Conservation (phyloP, 2,888 invertebrate species). For the Lucinisca nassula region DNA sequence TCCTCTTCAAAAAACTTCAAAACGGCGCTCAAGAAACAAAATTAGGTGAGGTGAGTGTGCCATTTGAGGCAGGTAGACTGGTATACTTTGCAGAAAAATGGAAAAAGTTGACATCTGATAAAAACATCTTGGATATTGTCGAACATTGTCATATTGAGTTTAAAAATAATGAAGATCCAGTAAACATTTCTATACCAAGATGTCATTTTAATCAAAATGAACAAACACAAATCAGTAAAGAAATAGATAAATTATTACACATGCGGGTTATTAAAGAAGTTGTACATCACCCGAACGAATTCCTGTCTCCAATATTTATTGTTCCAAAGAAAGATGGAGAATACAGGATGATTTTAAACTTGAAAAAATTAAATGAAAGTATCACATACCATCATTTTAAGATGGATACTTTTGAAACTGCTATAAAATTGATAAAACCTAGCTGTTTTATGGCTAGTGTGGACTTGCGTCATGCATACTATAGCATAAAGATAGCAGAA, state of each 20-base stretch:
- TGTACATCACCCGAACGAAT: slow-evolving; percentile 20
- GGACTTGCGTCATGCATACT: slow-evolving; percentile 62
- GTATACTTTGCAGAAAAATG: slow-evolving; percentile 28
- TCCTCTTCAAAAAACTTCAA: slow-evolving; percentile 23
- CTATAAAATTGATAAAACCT: slow-evolving; percentile 17
- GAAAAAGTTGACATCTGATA: slow-evolving; percentile 32
- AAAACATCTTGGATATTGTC: slow-evolving; percentile 30
- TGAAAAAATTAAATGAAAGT: slow-evolving; percentile 51
- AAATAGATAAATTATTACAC: slow-evolving; percentile 31
- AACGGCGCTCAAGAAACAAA: neutral
- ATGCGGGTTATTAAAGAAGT: slow-evolving; percentile 38
- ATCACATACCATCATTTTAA: slow-evolving; percentile 57
- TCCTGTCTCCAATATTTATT: slow-evolving; percentile 47
- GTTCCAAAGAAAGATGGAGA: slow-evolving; percentile 36
- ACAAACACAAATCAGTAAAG: neutral
- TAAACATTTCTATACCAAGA: no score
- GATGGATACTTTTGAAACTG: slow-evolving; percentile 58
- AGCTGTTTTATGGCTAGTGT: slow-evolving; percentile 20
- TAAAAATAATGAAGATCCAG: neutral
- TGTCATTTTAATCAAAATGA: neutral
- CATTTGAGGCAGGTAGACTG: slow-evolving; percentile 33
- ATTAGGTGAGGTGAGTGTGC: slow-evolving; percentile 7
- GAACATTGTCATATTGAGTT: slow-evolving; percentile 40
- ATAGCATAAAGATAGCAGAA: slow-evolving; percentile 32
- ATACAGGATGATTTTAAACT: slow-evolving; percentile 43